Base-by-base conservation (phyloP, 2,888 invertebrate genomes). In the Cantharis flavilabris region DNA sequence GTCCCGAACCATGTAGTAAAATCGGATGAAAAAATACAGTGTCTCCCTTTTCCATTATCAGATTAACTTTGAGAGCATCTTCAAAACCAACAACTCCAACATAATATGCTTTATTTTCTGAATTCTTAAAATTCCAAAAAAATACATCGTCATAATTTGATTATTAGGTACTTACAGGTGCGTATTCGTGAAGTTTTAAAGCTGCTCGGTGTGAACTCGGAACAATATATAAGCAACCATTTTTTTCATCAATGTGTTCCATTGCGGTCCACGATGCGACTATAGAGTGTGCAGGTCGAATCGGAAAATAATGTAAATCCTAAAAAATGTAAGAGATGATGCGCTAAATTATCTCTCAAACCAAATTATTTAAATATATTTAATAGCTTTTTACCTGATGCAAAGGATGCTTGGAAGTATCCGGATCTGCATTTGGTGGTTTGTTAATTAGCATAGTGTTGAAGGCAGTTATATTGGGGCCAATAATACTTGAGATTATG, bases 381-480 rank as follows among this genome's bases (percentile, higher is more conserved):
- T n/a, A 3, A 28, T 64, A 33, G 13, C 0, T 30, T 49, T 87
- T 49, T 87, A 93, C 94, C 90, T 94, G 92, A 86, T 94, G 94
- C 2, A 93, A 88, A 0, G 94, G 94, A 86, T 94, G 94, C 13
- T 91, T 87, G 3, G 92, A 91, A 0, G 92, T 90, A 69, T 89
- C 88, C 14, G 88, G 87, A 84, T 93, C 92, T 33, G 91, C 87
- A 86, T 97, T 96, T 0, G 97, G 97, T 0, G 97, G 96, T 85
- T 96, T 96, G 87, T 96, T 97, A 83, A 97, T 96, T 63, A 97
- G 89, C 97, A 97, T 97, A 62, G 94, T 94, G 88, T 97, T 94
- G 86, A 94, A 91, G 0, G 93, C 95, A 82, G 93, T 91, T 69
- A 96, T 90, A 82, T 95, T 93, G 3, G 92, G 90, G 0, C 96